A percentile compares a stretch with the other conserved stretches of the same genome.
Conservation (phyloP, 1,140 invertebrate genomes). For the Pseudobourletiella spinata region DNA sequence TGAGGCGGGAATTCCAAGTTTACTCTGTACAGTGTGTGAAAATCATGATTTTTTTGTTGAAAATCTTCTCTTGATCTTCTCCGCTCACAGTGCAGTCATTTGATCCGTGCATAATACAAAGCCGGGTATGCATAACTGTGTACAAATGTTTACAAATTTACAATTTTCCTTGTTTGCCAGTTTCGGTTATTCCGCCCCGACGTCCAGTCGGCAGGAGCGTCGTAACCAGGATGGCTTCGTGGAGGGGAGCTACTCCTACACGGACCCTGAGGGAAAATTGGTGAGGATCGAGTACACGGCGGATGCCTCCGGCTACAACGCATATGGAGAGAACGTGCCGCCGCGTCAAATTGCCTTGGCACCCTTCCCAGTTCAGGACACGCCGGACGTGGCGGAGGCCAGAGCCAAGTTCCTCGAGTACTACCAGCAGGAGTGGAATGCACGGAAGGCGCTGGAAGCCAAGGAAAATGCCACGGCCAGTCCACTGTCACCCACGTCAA, state of each 20-base stretch:
- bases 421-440: conserved; percentile 36
- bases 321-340: conserved; percentile 30
- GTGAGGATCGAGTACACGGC: conserved; percentile 38
- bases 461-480: conserved; percentile 5
- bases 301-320: conserved; percentile 35
- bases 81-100: no score
- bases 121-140: no score
- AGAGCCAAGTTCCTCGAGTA: conserved; percentile 37
- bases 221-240: conserved; percentile 39
- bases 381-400: conserved; percentile 40
- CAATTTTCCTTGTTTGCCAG: no score
- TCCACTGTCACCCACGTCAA: not conserved
- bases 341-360: conserved; percentile 9
- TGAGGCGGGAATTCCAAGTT: no score
- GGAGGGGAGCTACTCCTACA: conserved; percentile 41
- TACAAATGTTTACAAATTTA: no score
- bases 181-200: conserved; percentile 20
- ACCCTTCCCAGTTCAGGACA: conserved; percentile 36
- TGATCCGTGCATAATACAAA: no score
- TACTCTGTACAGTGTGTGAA: no score
- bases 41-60: no score
- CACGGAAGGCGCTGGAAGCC: conserved; percentile 2
- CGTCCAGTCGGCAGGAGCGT: conserved; percentile 24
- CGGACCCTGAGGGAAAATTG: conserved; percentile 38
- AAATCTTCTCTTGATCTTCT: no score